Evolutionary conservation across 2,113 vertebrate species (phyloP), one percentile per base, ranked within the genome.

Genomic region (Callaeas wilsoni): DNA sequence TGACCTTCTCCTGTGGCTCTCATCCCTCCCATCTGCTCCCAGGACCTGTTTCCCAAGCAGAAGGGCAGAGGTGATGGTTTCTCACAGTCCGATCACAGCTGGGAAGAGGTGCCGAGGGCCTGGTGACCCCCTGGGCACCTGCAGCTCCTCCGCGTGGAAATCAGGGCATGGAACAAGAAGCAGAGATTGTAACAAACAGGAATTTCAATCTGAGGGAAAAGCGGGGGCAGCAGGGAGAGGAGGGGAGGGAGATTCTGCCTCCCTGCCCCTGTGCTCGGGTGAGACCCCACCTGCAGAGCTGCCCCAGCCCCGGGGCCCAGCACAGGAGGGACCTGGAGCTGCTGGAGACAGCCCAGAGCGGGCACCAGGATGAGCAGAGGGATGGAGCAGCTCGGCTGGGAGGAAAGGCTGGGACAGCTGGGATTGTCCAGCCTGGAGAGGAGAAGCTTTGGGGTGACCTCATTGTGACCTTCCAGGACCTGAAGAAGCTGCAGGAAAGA

Each of bases 381-480:
- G 53, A 37, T 59, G 84, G 46, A 77, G 27, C 63, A 86, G 71
- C 71, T 76, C 71, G 76, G 71, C 71, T 68, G 63, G 39, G 4
- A 44, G 46, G 33, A 44, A 35, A 69, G 63, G 63, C 22, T 56
- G 73, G 14, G 9, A 77, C 17, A 86, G 37, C 27, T 77, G 84
- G 63, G 17, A 21, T 12, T 50, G 53, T 8, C 2, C 53, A 60
- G 32, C 7, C 71, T 77, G 84, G 3, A 15, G 13, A 50, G 13
- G 52, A 67, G 62, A 67, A 67, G 62, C 50, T 35, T 9, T 35
- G 44, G 30, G 52, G 7, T 42, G 44, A 76, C 2, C 10, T 44
- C 2, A 41, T 0, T 16, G 37, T 47, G 53, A 1, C 12, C 55
- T 52, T 59, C 0, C 44, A 76, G 53, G 22, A 1, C 32, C 53